Evolutionary conservation across 2,888 invertebrate species (phyloP).

Genomic region (Spilosoma lubricipeda): DNA sequence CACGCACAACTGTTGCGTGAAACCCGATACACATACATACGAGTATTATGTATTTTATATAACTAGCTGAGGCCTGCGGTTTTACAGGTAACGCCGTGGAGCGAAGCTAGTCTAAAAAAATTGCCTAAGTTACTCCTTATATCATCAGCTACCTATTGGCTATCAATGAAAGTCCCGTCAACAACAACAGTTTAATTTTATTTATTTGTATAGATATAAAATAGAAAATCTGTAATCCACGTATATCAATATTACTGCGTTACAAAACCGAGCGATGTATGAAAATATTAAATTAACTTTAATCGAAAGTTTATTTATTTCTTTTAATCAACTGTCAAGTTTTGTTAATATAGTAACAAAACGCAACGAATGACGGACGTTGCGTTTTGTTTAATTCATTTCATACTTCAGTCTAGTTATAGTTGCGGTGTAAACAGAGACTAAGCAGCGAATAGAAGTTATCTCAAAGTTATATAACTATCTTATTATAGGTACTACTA

Average conservation of each 20-base stretch:
- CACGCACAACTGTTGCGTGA: conserved; percentile 49
- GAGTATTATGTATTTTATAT: no score
- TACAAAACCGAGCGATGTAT: not conserved
- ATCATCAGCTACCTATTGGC: no score
- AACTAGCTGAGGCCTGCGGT: no score
- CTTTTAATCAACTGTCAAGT: not conserved
- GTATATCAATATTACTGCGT: conserved; percentile 6
- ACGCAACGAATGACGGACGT: no score
- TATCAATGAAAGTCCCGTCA: no score
- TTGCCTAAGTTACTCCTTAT: no score
- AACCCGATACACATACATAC: conserved; percentile 70
- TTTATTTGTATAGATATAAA: no score
- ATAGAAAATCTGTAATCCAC: conserved; percentile 67
- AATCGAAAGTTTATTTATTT: not conserved
- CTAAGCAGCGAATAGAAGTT: not conserved
- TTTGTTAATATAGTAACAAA: no score
- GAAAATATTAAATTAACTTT: not conserved
- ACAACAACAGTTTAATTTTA: no score
- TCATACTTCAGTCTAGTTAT: not conserved
- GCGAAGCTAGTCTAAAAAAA: no score
- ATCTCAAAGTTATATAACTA: not conserved
- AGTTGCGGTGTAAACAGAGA: not conserved
- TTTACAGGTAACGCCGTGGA: no score
- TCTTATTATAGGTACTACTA: not conserved
- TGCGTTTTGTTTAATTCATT: no score